Evolutionary conservation across 2,113 vertebrate genomes (phyloP).

Genomic region (Cryptomyrus ogoouensis): DNA sequence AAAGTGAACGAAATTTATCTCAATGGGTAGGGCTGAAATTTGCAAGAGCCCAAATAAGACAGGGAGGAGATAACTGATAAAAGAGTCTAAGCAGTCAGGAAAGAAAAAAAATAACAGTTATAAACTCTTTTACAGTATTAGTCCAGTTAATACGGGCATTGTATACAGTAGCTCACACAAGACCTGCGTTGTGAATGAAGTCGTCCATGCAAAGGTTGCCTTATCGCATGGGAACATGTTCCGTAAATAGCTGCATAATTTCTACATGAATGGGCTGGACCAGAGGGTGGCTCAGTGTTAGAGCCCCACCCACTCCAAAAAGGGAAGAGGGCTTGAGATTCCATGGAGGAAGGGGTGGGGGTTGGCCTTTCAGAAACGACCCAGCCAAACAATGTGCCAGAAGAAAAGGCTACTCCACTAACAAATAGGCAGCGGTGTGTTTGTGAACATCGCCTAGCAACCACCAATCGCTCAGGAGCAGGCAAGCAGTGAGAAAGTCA

Average conservation of each 20-base stretch:
- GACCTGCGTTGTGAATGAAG: not conserved
- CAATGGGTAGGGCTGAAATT: no score
- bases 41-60: not conserved
- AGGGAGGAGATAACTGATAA: not conserved
- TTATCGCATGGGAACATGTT: not conserved
- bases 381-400: constrained; percentile 30
- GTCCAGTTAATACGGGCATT: not conserved
- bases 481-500: constrained; percentile 30
- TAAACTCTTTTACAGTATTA: not conserved
- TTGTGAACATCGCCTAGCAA: constrained; percentile 35
- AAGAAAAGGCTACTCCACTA: constrained; percentile 27
- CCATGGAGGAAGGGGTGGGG: constrained; percentile 30
- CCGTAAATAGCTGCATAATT: constrained; percentile 2
- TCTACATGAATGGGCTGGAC: constrained; percentile 15
- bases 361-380: constrained; percentile 23
- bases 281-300: constrained; percentile 15
- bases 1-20: not conserved
- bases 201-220: not conserved
- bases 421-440: constrained; percentile 21
- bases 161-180: not conserved
- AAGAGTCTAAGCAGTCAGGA: not conserved
- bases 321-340: constrained; percentile 40
- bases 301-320: constrained; percentile 3
- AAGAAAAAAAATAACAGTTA: not conserved
- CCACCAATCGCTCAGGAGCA: constrained; percentile 34